A percentile compares a stretch with the other conserved stretches of the same genome.
Conservation (phyloP, 2,888 invertebrate genomes). For the Frankliniella fusca region DNA sequence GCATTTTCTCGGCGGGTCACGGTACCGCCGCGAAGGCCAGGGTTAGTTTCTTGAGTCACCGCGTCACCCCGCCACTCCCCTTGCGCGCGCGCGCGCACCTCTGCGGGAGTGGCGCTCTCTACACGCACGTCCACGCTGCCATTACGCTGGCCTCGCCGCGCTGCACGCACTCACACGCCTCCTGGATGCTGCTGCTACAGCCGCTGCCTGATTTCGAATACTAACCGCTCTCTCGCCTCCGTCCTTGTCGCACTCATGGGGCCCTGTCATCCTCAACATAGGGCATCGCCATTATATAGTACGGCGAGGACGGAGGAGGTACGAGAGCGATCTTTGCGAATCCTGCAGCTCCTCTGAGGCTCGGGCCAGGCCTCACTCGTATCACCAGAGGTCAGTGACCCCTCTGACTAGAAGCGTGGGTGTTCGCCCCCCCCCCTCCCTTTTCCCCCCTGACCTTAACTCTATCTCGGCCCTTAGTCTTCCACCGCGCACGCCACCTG, state of each 20-base stretch:
- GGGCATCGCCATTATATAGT: too few relatives aligned
- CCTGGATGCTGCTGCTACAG: background rate
- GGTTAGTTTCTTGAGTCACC: constrained; percentile 9
- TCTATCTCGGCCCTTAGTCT: too few relatives aligned
- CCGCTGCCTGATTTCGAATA: too few relatives aligned
- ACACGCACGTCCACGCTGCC: background rate
- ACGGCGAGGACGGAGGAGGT: too few relatives aligned
- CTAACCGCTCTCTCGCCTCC: too few relatives aligned
- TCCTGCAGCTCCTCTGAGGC: too few relatives aligned
- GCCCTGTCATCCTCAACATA: too few relatives aligned
- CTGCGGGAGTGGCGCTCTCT: background rate
- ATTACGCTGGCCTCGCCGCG: background rate
- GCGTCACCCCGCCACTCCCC: background rate
- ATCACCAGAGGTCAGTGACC: background rate
- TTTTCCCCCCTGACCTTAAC: background rate
- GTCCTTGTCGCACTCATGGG: too few relatives aligned
- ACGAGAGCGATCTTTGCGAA: too few relatives aligned
- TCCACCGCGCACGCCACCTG: too few relatives aligned
- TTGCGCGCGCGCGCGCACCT: background rate
- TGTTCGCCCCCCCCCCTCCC: background rate
- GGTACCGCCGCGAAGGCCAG: constrained; percentile 18
- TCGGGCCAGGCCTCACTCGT: too few relatives aligned
- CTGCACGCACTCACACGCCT: too few relatives aligned
- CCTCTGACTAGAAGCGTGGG: background rate
- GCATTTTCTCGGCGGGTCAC: constrained; percentile 21